A percentile compares a stretch with the other conserved stretches of the same genome.
Conservation (phyloP, 2,797 vertebrate genomes). For the Mus caroli region DNA sequence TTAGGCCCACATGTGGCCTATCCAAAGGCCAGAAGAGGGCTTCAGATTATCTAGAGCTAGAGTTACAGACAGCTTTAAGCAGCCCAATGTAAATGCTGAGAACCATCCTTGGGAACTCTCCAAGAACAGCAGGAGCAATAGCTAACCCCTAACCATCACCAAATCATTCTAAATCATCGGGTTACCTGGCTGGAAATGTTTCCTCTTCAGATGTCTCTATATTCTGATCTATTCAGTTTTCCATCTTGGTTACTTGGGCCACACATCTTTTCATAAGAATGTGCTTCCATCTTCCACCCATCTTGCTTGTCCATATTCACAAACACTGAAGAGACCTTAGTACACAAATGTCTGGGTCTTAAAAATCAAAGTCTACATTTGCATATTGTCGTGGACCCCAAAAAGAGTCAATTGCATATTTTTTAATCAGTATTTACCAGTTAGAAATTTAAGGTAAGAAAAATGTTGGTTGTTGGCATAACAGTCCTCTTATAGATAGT, state of each 20-base stretch:
- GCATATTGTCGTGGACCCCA: neutral
- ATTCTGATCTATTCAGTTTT: neutral
- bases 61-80: neutral
- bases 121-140: neutral
- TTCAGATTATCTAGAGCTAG: neutral
- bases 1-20: too few species aligned
- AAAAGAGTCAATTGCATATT: neutral
- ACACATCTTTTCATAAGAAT: neutral
- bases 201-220: neutral
- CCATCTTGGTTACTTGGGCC: neutral
- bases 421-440: neutral
- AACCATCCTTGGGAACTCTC: neutral
- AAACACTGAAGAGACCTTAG: neutral
- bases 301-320: neutral
- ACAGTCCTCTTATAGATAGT: neutral
- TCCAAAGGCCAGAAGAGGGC: neutral
- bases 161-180: neutral
- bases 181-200: neutral
- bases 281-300: neutral
- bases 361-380: neutral
- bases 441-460: neutral
- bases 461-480: neutral
- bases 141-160: neutral
- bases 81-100: neutral
- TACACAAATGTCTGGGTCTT: neutral